phyloP scores from a whole-genome alignment of 2,888 invertebrate genomes.

The Frankliniella fusca region DNA sequence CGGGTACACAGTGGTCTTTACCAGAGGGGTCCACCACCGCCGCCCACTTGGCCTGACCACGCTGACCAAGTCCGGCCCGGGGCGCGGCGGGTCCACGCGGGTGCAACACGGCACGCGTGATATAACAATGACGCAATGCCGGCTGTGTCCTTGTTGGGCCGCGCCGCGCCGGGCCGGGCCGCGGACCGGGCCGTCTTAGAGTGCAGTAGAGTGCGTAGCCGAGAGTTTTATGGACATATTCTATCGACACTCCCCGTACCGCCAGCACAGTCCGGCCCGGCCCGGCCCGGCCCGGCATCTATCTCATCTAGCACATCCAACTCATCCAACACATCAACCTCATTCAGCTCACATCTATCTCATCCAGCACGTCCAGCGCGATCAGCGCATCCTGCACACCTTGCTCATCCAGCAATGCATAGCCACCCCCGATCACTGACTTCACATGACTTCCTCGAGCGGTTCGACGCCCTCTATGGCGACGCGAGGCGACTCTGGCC shows the following conservation, averaged over 20 bases:
- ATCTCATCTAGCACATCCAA: too few species aligned
- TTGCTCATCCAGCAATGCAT: too few species aligned
- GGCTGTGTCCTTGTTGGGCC: background rate
- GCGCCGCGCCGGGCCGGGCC: background rate
- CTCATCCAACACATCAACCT: too few species aligned
- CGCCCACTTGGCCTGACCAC: background rate
- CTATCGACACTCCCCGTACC: background rate
- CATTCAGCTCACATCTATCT: too few species aligned
- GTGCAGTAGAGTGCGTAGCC: background rate
- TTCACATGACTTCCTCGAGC: too few species aligned
- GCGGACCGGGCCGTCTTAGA: background rate
- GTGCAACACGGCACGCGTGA: background rate
- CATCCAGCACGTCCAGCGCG: too few species aligned
- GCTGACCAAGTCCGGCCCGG: too few species aligned
- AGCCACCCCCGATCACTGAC: too few species aligned
- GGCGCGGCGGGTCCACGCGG: background rate
- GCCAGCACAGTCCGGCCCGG: background rate
- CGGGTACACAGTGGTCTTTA: background rate
- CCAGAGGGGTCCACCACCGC: background rate
- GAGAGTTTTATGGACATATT: background rate
- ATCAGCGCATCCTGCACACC: too few species aligned
- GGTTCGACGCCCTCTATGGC: too few species aligned
- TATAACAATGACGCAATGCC: background rate
- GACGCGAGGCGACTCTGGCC: too few species aligned
- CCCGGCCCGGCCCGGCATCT: background rate